Base-by-base conservation (phyloP, 2,113 vertebrate genomes). In the Paratilapia polleni region DNA sequence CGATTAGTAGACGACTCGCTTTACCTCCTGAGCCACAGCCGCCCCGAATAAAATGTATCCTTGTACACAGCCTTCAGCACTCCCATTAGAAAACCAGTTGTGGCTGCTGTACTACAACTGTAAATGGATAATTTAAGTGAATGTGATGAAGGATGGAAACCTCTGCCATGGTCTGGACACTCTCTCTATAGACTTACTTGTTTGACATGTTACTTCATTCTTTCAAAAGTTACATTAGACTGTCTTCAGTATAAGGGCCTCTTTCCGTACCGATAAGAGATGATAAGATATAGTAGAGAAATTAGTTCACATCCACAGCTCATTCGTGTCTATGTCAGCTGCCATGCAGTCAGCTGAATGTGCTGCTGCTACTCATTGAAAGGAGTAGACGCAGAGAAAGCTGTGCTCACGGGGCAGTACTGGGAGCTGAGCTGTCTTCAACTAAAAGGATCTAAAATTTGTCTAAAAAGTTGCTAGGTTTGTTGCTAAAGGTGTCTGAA, bases 121-220 rank as follows among this genome's bases (percentile, higher is more conserved):
- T 5, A 68, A 81, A 88, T 43, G 10, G 15, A 76, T 13, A 1
- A 54, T 77, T 19, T 78, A 58, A 88, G 47, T 59, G 75, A 82
- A 61, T 22, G 56, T 87, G 84, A 86, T 86, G 62, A 63, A 54
- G 49, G 54, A 83, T 36, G 49, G 68, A 28, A 85, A 68, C 17
- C 24, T 0, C 61, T 26, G 15, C n/a, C 57, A 66, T 0, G 6
- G 34, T 1, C 64, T 73, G 66, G 26, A 31, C 66, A 22, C 20
- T 43, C 1, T 6, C 11, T 57, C 31, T 13, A 1, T 49, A 12
- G 10, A 28, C 6, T 41, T 26, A 1, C 19, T 41, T 70, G 60
- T 54, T 28, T 63, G 47, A 63, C 49, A 52, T 14, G 8, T 12
- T n/a, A 47, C 73, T 77, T 82, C 13, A 54, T 24, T 19, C 41